phyloP scores from a whole-genome alignment of 2,797 vertebrate genomes.

The Cryptoprocta ferox region DNA sequence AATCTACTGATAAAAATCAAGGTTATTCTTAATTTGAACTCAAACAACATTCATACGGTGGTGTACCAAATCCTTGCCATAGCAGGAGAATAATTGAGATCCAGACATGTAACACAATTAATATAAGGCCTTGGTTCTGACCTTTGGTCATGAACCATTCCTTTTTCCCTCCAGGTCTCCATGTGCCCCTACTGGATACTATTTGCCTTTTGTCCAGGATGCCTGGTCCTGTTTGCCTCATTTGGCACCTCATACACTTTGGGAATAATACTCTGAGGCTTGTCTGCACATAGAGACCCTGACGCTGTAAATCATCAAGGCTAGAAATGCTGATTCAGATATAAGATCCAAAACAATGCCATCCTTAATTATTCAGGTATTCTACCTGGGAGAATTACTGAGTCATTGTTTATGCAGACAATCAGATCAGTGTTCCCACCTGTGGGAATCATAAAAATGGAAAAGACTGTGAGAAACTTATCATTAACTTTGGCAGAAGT shows the following conservation, averaged over 20 bases:
- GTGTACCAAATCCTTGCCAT: background rate
- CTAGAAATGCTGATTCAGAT: slow-evolving; percentile 47
- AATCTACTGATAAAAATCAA: background rate
- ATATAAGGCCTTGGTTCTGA: background rate
- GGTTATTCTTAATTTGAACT: slow-evolving; percentile 31
- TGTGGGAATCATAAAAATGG: background rate
- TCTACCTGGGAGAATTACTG: slow-evolving; percentile 12
- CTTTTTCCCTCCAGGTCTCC: background rate
- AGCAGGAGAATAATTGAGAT: background rate
- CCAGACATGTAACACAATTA: background rate
- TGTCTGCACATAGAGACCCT: background rate
- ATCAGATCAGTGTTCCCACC: slow-evolving; percentile 10
- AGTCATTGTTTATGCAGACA: slow-evolving; percentile 64
- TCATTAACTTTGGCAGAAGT: slow-evolving; percentile 1
- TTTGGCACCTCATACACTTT: background rate
- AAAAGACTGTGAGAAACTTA: slow-evolving; percentile 12
- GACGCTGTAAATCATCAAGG: slow-evolving; percentile 28
- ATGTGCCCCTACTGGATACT: background rate
- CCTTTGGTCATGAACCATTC: background rate
- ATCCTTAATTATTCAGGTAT: slow-evolving; percentile 53
- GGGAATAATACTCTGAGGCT: background rate
- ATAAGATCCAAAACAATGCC: slow-evolving; percentile 9
- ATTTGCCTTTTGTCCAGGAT: background rate
- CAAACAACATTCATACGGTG: background rate
- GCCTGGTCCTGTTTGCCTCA: background rate